A percentile compares a stretch with the other conserved stretches of the same genome.
These are phyloP conservation scores for Pangasius sanitwongsei DNA, from an alignment of 2,797 vertebrate genomes.

Conservation along the genomic window DNA sequence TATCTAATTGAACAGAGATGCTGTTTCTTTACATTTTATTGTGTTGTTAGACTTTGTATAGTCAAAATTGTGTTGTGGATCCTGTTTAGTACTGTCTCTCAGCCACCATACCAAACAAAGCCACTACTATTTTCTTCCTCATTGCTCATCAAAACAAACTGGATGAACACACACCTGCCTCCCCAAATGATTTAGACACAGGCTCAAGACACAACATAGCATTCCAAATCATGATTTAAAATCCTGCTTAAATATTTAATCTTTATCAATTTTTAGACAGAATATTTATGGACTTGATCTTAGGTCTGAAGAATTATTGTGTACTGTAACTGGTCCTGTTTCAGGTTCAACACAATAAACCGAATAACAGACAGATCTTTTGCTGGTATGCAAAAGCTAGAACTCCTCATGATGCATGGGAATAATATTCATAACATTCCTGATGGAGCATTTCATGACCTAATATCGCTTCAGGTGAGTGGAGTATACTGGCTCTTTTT, in stretches of 20 bases:
- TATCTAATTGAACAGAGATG: neutral
- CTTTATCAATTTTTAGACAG: neutral
- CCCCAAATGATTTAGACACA: conserved; percentile 19
- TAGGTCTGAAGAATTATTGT: neutral
- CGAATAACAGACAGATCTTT: conserved; percentile 79
- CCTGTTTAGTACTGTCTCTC: neutral
- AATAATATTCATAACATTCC: conserved; percentile 86
- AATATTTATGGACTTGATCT: neutral
- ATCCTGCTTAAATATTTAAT: neutral
- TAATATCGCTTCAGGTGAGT: conserved; percentile 86
- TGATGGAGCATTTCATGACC: conserved; percentile 81
- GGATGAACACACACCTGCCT: conserved; percentile 28
- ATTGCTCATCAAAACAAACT: neutral
- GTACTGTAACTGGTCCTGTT: neutral
- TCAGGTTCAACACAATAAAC: conserved; percentile 91
- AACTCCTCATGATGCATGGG: conserved; percentile 92
- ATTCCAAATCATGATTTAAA: conserved; percentile 22
- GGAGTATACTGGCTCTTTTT: neutral
- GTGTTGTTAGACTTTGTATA: neutral
- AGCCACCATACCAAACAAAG: conserved; percentile 15
- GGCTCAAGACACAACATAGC: neutral
- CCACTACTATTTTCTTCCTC: neutral
- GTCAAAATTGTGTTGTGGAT: neutral
- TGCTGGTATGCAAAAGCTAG: conserved; percentile 80
- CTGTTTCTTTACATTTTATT: neutral